These are phyloP conservation scores for Nemopilema nomurai DNA, from an alignment of 30 jellyfish, hydroid and myxozoan genomes.

Conservation along the genomic window DNA sequence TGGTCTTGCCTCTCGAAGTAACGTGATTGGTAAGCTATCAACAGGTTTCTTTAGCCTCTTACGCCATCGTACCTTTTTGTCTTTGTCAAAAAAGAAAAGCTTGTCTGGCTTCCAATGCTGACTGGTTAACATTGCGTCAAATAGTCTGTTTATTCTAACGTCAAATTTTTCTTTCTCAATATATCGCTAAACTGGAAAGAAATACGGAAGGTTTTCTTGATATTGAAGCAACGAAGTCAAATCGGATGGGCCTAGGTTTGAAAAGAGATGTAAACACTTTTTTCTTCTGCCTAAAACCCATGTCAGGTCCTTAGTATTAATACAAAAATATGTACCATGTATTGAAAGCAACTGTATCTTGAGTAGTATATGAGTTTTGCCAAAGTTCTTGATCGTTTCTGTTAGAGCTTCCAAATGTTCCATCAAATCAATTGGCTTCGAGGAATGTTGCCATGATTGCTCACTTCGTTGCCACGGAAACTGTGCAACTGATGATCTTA, in stretches of 20 bases:
- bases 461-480: neutral
- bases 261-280: no score
- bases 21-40: slow-evolving; percentile 50
- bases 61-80: slow-evolving; percentile 28
- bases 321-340: neutral
- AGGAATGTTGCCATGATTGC: neutral
- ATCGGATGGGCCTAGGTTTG: no score
- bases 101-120: slow-evolving; percentile 53
- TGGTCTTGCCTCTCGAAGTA: slow-evolving; percentile 20
- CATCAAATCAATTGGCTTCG: no score
- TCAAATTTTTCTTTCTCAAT: neutral
- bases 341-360: neutral
- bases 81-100: slow-evolving; percentile 55
- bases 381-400: no score
- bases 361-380: no score
- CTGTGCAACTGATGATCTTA: neutral
- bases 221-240: no score
- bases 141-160: neutral
- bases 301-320: no score
- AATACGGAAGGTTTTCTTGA: neutral
- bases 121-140: slow-evolving; percentile 5
- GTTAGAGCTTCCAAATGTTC: neutral
- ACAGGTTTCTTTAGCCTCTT: slow-evolving; percentile 43
- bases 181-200: neutral
- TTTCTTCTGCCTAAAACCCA: no score